Evolutionary conservation across 53 echinoderm and acorn worm species (phyloP), one percentile per base, ranked within the genome.

Genomic region (Echinarachnius parma): DNA sequence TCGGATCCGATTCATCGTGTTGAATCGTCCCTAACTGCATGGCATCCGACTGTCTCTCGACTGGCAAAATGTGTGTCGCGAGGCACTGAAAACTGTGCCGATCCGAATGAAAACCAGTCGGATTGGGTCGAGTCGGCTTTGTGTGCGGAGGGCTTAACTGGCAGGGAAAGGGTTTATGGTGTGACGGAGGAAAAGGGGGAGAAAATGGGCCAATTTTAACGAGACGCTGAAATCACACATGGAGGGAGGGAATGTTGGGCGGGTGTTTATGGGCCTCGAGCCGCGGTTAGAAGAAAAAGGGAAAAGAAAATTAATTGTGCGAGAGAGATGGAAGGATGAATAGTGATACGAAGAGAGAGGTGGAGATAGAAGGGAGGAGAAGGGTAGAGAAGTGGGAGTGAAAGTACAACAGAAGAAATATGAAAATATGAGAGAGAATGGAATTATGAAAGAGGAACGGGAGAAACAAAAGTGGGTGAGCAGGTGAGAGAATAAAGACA

Each of bases 201-300:
- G 47, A 48, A 59, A 69, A 69, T 69, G 37, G 70, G 70, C 70
- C 70, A 69, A 69, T 69, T 69, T 53, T 69, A n/a, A 69, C 70
- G 34, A 31, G 33, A 34, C 53, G 53, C 70, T 69, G 70, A 69
- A 69, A 69, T 69, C 70, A 69, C 70, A 69, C 11, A 28, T 34
- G 9, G 70, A 34, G 47, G 66, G 66, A 7, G 14, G 21, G 34
- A 11, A 10, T 31, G 21, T 3, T 32, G 32, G 19, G 53, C 2
- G 5, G 34, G 34, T 69, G 70, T 69, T 69, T 31, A 69, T 35
- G 33, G 21, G 70, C 70, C 70, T 33, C 10, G 23, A 53, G 70
- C n/a, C n/a, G n/a, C n/a, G n/a, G n/a, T n/a, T n/a, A n/a, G n/a
- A n/a, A n/a, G n/a, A n/a, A n/a, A n/a, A n/a, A n/a, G n/a, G n/a